A percentile compares a stretch with the other conserved stretches of the same genome.
These are phyloP conservation scores for Manduca sexta DNA, from an alignment of 1,140 invertebrate genomes.

Conservation along the genomic window DNA sequence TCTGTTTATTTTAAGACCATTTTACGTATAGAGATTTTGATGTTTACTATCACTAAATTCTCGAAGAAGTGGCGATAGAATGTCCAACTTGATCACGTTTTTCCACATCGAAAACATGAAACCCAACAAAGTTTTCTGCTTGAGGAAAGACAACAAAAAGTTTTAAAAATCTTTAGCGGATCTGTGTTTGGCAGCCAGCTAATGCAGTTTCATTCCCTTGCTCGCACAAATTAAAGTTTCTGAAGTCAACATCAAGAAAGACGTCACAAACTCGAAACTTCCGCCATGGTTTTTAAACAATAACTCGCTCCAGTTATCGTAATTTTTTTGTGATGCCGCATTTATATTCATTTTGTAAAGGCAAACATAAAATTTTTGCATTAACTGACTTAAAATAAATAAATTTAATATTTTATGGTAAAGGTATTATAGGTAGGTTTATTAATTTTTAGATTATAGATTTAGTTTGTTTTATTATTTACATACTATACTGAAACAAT, in stretches of 20 bases:
- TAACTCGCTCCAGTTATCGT: neutral
- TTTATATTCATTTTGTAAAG: too few relatives aligned
- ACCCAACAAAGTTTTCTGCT: constrained; percentile 5
- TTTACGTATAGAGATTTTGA: too few relatives aligned
- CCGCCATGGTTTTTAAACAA: neutral
- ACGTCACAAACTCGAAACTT: constrained; percentile 25
- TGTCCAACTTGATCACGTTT: neutral
- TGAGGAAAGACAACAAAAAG: constrained; percentile 2
- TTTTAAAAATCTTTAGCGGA: neutral
- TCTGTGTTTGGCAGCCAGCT: constrained; percentile 2
- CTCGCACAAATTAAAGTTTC: constrained; percentile 13
- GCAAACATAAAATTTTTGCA: too few relatives aligned
- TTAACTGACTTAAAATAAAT: too few relatives aligned
- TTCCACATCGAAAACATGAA: neutral
- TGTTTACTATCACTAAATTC: too few relatives aligned
- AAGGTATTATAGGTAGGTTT: too few relatives aligned
- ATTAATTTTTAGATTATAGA: too few relatives aligned
- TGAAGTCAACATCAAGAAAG: constrained; percentile 20
- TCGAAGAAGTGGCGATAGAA: neutral
- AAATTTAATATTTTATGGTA: too few relatives aligned
- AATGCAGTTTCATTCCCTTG: constrained; percentile 8
- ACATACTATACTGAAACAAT: too few relatives aligned
- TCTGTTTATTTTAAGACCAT: too few relatives aligned
- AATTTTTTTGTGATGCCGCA: too few relatives aligned
- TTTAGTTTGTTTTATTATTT: too few relatives aligned